phyloP scores from a whole-genome alignment of 1,140 invertebrate species.

The Temnothorax curvispinosus region DNA sequence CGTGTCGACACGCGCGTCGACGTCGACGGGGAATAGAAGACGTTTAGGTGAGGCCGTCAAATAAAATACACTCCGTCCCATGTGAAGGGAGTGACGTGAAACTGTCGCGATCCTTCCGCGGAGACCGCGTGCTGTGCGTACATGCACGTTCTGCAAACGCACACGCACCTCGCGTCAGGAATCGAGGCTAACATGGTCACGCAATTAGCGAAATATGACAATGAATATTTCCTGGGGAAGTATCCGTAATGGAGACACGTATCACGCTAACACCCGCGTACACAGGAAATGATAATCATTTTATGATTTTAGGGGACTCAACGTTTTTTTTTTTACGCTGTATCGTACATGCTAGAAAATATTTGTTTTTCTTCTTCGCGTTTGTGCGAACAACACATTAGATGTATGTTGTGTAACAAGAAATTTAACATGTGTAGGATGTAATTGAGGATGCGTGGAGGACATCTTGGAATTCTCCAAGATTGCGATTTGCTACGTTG shows the following conservation, averaged over 20 bases:
- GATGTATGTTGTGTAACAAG: background rate
- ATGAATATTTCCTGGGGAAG: conserved; percentile 44
- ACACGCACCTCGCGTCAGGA: conserved; percentile 42
- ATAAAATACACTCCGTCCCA: conserved; percentile 76
- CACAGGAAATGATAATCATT: conserved; percentile 31
- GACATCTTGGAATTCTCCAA: conserved; percentile 40
- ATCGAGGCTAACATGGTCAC: conserved; percentile 48
- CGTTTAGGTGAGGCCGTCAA: conserved; percentile 75
- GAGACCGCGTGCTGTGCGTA: conserved; percentile 47
- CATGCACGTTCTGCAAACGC: conserved; percentile 42
- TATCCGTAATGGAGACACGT: conserved; percentile 29
- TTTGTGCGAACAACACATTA: background rate
- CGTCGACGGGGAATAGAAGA: conserved; percentile 74
- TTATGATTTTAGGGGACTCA: conserved; percentile 30
- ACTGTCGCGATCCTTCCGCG: conserved; percentile 68
- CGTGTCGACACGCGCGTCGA: conserved; percentile 79
- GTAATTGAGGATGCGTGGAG: conserved; percentile 60
- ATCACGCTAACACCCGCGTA: conserved; percentile 47
- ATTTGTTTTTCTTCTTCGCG: background rate
- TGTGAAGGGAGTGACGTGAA: conserved; percentile 71
- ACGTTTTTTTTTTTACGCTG: background rate
- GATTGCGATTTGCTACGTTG: conserved; percentile 53
- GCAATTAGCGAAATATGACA: conserved; percentile 60
- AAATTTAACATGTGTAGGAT: conserved; percentile 35
- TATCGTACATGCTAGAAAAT: background rate